Base-by-base conservation (phyloP, 2,888 invertebrate genomes). In the Odiellus spinosus region DNA sequence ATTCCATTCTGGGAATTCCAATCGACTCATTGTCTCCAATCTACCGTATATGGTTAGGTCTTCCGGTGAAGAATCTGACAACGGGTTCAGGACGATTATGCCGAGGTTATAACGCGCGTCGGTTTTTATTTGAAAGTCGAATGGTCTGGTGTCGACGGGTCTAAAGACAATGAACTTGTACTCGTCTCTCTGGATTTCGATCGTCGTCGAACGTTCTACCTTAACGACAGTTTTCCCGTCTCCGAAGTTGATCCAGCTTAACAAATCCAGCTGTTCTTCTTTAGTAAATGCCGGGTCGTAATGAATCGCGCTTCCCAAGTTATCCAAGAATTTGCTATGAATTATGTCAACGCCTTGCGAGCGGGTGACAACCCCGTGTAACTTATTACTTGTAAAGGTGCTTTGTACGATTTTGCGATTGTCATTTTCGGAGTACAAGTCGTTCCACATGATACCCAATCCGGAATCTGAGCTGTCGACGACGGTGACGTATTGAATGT, bases 381-480 rank as follows among this genome's bases (percentile, higher is more conserved):
- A 85, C 57, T 75, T 75, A 61, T 91, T 91, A 45, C 79, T 75
- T 1, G 77, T 15, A 11, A 57, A 40, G 5, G 48, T 39, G 19
- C 47, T 51, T 11, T 52, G 47, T 63, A 64, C n/a, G 60, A 64
- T 47, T 65, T 69, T 52, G 56, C 58, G 42, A 49, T 54, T 46
- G 58, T 55, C 76, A 61, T 83, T 82, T 2, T 81, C 78, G 19
- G 85, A 83, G 64, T 82, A 90, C 49, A 95, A 78, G 67, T 98
- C 91, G 1, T 93, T 87, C 67, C 93, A 95, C 50, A 93, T 70
- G 36, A 98, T 76, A 26, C 91, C 93, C 21, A 98, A 71, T 0
- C 96, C 98, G 61, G 93, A 90, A 58, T 87, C 83, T 45, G 83
- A 77, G 63, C 93, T 95, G 60, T 90, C 78, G 0, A 76, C 71